Percentiles rank a stretch among this genome's conserved stretches.
Evolutionary conservation across 2,113 vertebrate species (phyloP).

Genomic region (Nerophis ophidion): DNA sequence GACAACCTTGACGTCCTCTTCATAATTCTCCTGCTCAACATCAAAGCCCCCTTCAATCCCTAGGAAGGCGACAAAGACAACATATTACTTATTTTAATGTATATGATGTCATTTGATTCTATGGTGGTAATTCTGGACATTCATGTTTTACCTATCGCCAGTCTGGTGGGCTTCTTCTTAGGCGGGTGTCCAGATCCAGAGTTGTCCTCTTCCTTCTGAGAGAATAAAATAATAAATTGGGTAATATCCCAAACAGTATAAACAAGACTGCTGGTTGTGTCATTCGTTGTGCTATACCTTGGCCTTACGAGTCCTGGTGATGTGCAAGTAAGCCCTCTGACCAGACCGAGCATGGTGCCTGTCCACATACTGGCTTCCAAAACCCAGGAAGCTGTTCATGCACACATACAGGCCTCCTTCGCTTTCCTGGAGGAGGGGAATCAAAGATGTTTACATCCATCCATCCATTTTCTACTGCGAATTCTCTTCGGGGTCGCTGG

Average conservation of each 20-base stretch:
- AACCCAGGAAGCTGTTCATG: slow-evolving; percentile 97
- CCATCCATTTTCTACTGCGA: no score
- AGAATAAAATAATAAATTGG: neutral
- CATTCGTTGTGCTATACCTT: slow-evolving; percentile 64
- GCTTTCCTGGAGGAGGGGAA: slow-evolving; percentile 75
- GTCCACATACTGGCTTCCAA: slow-evolving; percentile 90
- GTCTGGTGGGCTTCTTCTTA: slow-evolving; percentile 93
- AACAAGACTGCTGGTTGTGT: neutral
- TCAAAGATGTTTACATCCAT: neutral
- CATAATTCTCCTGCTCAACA: slow-evolving; percentile 90
- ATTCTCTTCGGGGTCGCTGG: no score
- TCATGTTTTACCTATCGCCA: slow-evolving; percentile 85
- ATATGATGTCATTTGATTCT: neutral
- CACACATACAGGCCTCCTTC: slow-evolving; percentile 94
- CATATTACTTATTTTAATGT: no score
- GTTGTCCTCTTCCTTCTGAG: slow-evolving; percentile 83
- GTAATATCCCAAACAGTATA: neutral
- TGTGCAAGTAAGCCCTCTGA: slow-evolving; percentile 90
- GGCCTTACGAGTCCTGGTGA: slow-evolving; percentile 82
- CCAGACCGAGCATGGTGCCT: slow-evolving; percentile 84
- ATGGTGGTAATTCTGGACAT: neutral
- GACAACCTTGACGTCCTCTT: slow-evolving; percentile 91
- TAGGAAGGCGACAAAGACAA: slow-evolving; percentile 47
- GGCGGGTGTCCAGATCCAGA: slow-evolving; percentile 90
- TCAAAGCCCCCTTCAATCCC: slow-evolving; percentile 97